Evolutionary conservation across 2,797 vertebrate species (phyloP).

Genomic region (Hemitrygon akajei): DNA sequence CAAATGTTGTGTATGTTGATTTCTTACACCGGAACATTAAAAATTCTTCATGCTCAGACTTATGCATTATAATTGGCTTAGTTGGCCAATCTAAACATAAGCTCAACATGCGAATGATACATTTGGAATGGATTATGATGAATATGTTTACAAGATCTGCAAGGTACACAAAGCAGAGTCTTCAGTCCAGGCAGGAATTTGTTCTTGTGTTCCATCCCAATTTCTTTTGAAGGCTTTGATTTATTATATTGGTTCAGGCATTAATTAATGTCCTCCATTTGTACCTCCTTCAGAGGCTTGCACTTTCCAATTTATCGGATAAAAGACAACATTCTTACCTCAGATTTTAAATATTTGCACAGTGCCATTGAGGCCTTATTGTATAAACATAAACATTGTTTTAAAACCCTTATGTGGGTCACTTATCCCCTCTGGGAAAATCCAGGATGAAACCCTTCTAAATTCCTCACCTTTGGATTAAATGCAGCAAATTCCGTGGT

Average conservation of each 20-base stretch:
- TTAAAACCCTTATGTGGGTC: not conserved
- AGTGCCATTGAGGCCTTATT: not conserved
- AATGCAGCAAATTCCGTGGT: not conserved
- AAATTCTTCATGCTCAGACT: not conserved
- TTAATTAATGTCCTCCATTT: slow-evolving; percentile 24
- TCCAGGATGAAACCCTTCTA: slow-evolving; percentile 13
- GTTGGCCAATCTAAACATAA: not conserved
- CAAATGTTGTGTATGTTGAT: not conserved
- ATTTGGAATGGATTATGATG: not conserved
- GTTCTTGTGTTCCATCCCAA: not conserved
- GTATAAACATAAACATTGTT: slow-evolving; percentile 12
- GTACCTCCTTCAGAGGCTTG: slow-evolving; percentile 27
- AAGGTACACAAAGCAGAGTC: not conserved
- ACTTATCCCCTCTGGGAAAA: slow-evolving; percentile 21
- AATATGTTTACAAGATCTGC: not conserved
- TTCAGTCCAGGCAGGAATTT: not conserved
- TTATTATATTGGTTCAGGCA: slow-evolving; percentile 8
- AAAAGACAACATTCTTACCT: not conserved
- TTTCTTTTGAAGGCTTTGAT: slow-evolving; percentile 11
- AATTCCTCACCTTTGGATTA: slow-evolving; percentile 28
- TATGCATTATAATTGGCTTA: not conserved
- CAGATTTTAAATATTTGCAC: slow-evolving; percentile 33
- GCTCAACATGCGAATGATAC: not conserved
- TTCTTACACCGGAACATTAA: not conserved
- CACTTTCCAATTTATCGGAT: not conserved